Base-by-base conservation (phyloP, 2,797 vertebrate species). In the Acrocephalus scirpaceus region DNA sequence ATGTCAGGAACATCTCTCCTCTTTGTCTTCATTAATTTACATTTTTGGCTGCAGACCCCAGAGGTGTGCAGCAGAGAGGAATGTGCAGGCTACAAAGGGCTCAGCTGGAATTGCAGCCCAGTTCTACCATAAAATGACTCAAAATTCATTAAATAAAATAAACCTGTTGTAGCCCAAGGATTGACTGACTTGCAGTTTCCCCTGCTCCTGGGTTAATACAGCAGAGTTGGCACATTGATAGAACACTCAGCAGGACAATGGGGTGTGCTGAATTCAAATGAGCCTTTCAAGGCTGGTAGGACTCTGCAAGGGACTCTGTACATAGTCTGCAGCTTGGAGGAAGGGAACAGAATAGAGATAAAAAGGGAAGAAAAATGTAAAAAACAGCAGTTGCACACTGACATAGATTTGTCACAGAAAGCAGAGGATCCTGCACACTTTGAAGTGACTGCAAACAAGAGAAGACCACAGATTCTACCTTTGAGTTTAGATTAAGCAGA, bases 1-100 rank as follows among this genome's bases (percentile, higher is more conserved):
- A 16, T 38, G 67, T 77, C 83, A 91, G 92, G 64, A 93, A 58
- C 83, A 83, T 11, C 61, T 87, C 70, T 90, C 29, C 82, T 90
- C 88, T 97, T 94, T 94, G 94, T 92, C 95, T 96, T 96, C 90
- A 96, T 96, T 91, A 92, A 94, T 94, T 95, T 91, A 77, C 75
- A 85, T 88, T 93, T 96, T 93, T 82, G 88, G 83, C 94, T 93
- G 90, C 75, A 77, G 29, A 95, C 51, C 58, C 71, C 83, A 82
- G 71, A 95, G 74, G 61, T 71, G 64, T 77, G 88, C 75, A 82
- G 77, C 81, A 82, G 80, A 95, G 86, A 95, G 72, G 69, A 93
- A 94, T 87, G 78, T 69, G 65, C 83, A 77, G 92, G 69, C 93
- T 95, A 44, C 76, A 62, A 92, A 94, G 86, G 90, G 88, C 96